A percentile compares a stretch with the other conserved stretches of the same genome.
phyloP scores from a whole-genome alignment of 2,888 invertebrate species.

The Oxystoma pomonae region DNA sequence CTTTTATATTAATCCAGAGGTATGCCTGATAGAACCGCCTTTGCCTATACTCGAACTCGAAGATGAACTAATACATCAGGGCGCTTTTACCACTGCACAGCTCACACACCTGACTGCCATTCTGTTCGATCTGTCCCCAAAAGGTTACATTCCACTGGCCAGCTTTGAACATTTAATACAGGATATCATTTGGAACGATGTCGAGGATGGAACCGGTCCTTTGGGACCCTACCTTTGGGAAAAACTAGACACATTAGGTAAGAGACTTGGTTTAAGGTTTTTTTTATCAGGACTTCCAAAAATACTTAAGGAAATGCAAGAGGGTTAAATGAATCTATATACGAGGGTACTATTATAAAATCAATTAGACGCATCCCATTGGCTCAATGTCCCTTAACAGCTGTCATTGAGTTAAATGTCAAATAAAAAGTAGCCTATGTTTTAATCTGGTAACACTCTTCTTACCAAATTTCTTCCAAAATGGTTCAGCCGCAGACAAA shows the following conservation, averaged over 20 bases:
- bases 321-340: no score
- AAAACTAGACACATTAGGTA: not conserved
- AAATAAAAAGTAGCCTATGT: no score
- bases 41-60: conserved; percentile 14
- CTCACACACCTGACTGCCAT: conserved; percentile 38
- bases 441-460: no score
- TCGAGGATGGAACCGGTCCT: conserved; percentile 35
- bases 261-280: no score
- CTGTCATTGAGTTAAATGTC: no score
- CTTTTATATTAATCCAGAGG: conserved; percentile 43
- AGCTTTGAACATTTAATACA: conserved; percentile 44
- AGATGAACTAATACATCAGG: not conserved
- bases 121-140: conserved; percentile 44
- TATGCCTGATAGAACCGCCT: conserved; percentile 36
- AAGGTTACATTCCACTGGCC: conserved; percentile 43
- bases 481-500: no score
- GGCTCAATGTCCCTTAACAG: no score
- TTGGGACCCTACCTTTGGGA: conserved; percentile 34
- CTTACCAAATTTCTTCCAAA: no score
- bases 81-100: conserved; percentile 38
- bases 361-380: no score
- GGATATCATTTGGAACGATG: conserved; percentile 27
- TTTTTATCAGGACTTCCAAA: no score
- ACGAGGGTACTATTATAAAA: no score
- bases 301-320: no score